Base-by-base conservation (phyloP, 35 echinoderm and acorn worm species). In the Lytechinus pictus region DNA sequence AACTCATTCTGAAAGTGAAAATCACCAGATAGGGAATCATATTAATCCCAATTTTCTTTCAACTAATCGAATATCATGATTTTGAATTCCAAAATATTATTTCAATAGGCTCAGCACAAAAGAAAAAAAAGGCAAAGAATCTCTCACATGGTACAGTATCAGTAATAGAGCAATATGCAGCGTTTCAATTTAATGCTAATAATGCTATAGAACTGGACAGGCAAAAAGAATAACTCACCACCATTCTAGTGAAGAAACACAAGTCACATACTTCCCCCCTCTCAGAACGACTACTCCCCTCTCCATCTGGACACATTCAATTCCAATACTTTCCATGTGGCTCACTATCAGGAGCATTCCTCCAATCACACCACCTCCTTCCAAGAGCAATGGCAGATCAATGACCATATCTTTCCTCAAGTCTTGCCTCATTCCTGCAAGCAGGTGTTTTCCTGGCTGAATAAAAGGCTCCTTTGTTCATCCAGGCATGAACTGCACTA, bases 331-430 rank as follows among this genome's bases (percentile, higher is more conserved):
- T 21, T 90, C 88, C 88, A 90, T 90, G 88, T 54, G 29, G 88
- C 29, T 9, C 28, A 90, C 33, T 16, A 14, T 90, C 10, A 27
- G 52, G 27, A 90, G 27, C 88, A 90, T 90, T 90, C 88, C 88
- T 90, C 88, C 88, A 90, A 90, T 90, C 88, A 90, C 88, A 52
- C 88, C 12, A 54, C 52, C 52, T 54, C 14, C 88, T 90, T 44
- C 29, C 88, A 14, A 24, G 88, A 90, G 88, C 28, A 52, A 90
- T 33, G 28, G 88, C 88, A 90, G 88, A 10, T 14, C 29, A 90
- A 33, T 44, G 29, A 54, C 88, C 13, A 13, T 90, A 90, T 44
- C 33, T 44, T 44, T 44, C 33, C 33, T 2, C 33, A 44, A 44
- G 29, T 44, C 10, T 90, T 90, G 10, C 88, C n/a, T 79, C 66